These are phyloP conservation scores for Aegotheles bennettii DNA, from an alignment of 2,113 vertebrate species.

Conservation along the genomic window DNA sequence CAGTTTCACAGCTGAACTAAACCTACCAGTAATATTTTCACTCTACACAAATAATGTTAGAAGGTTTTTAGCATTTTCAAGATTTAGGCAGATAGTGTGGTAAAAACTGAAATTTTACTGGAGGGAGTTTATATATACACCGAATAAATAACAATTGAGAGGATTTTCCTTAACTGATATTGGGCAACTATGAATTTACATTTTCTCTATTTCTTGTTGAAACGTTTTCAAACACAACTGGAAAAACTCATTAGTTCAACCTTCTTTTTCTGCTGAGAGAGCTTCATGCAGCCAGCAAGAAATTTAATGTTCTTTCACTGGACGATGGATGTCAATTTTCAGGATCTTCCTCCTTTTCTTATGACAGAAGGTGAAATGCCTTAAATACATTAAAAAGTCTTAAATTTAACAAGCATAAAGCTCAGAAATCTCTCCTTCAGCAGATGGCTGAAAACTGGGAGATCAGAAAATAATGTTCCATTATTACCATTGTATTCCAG, in stretches of 20 bases:
- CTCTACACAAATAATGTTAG: rapidly evolving
- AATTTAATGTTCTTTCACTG: not conserved
- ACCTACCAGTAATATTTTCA: not conserved
- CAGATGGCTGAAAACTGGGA: not conserved
- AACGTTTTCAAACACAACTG: not conserved
- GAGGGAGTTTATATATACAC: not conserved
- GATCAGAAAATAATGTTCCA: not conserved
- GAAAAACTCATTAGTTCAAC: not conserved
- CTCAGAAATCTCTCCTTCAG: not conserved
- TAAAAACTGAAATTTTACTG: not conserved
- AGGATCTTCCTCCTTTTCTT: not conserved
- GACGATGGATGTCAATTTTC: not conserved
- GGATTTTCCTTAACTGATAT: not conserved
- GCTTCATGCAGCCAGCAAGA: not conserved
- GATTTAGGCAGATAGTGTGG: not conserved
- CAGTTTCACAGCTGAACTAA: not conserved
- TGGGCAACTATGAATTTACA: not conserved
- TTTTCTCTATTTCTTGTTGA: not conserved
- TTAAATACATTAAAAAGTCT: not conserved
- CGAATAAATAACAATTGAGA: not conserved
- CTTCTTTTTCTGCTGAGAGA: not conserved
- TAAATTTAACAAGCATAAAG: not conserved
- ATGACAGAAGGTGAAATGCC: not conserved
- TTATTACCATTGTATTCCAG: not conserved
- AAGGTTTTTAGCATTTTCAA: not conserved